phyloP scores from a whole-genome alignment of 1,140 invertebrate genomes.

The Limonius californicus region DNA sequence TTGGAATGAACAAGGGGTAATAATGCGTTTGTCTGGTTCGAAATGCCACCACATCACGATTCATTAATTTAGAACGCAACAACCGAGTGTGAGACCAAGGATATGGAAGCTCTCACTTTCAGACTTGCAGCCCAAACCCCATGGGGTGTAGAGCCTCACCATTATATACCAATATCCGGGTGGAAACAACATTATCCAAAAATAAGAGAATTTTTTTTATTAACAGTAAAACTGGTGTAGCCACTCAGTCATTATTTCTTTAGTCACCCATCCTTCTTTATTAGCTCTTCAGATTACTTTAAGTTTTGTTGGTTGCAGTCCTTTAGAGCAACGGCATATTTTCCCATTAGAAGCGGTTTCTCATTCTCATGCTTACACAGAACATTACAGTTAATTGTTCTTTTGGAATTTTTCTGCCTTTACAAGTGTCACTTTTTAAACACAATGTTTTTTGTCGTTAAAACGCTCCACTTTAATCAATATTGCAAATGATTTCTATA shows the following conservation, averaged over 20 bases:
- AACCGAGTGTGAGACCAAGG: too few species aligned
- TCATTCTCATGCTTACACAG: background rate
- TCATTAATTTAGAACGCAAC: too few species aligned
- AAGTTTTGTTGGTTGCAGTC: background rate
- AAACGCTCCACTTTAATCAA: background rate
- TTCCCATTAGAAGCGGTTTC: background rate
- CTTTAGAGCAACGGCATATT: background rate
- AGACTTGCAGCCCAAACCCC: too few species aligned
- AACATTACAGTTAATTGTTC: background rate
- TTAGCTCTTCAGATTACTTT: background rate
- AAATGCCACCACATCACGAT: too few species aligned
- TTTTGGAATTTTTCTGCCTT: background rate
- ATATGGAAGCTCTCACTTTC: too few species aligned
- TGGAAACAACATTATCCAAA: too few species aligned
- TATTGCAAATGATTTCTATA: background rate
- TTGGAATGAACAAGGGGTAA: too few species aligned
- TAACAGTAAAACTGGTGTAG: background rate
- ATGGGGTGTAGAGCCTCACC: too few species aligned
- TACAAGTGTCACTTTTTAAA: background rate
- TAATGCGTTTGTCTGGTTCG: too few species aligned
- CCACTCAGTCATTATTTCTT: background rate
- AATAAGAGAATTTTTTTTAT: too few species aligned
- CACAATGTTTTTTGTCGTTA: background rate
- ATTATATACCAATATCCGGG: too few species aligned
- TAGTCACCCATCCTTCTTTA: background rate